Evolutionary conservation across 2,888 invertebrate species (phyloP), one percentile per base, ranked within the genome.

Genomic region (Caenorhabditis zanzibari): DNA sequence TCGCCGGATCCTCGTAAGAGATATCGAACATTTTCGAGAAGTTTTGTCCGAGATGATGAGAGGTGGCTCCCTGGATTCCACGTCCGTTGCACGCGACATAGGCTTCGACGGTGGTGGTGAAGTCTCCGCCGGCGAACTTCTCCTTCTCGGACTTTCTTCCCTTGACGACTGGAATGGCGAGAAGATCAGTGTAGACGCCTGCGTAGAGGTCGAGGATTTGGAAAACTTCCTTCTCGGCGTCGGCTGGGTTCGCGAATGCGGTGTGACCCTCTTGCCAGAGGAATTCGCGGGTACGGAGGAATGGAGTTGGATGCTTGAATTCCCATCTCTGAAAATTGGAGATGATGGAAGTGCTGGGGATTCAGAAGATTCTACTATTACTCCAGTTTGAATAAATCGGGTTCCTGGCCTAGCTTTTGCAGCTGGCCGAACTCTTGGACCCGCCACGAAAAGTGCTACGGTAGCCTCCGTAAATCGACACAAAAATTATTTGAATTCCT

Each of bases 191-290:
- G 93, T 99, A 99, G 12, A 99, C 95, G 85, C 94, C 94, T 0
- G 96, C 95, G 93, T 99, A 99, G 54, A 98, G 93, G 89, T 97
- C 97, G 94, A 94, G 90, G 73, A 94, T 94, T 35, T 89, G 77
- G 85, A 88, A 93, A 0, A 98, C 98, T 94, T 99, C 99, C 77
- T 95, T 95, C 68, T 95, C 95, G 0, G 99, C 98, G 88, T 97
- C 98, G 75, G 95, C 94, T 90, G 95, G 94, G 0, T 94, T 94
- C 0, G 96, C 96, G 94, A 95, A 97, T 1, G 98, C 99, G 4
- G 98, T 96, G 93, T 99, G 99, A 0, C 99, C 99, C 94, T 99
- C 99, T 94, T 99, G 99, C 99, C 99, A 99, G 44, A 99, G 94
- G 94, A 99, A 99, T 94, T 99, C 99, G 88, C 99, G 95, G 0